A percentile compares a stretch with the other conserved stretches of the same genome.
phyloP scores from a whole-genome alignment of 2,797 vertebrate genomes.

The Phoeniculus purpureus region DNA sequence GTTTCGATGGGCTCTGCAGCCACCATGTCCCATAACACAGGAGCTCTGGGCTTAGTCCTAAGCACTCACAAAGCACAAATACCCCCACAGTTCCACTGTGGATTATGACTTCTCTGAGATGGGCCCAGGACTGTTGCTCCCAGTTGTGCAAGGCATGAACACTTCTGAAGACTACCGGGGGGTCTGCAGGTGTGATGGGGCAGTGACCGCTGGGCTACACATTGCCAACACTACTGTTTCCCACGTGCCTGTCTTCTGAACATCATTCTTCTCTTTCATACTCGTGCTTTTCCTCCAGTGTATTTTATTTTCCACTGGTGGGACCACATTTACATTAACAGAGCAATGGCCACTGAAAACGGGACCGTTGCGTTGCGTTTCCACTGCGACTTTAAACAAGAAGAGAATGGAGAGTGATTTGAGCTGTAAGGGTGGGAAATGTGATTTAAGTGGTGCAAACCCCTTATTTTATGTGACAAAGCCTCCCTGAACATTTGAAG shows the following conservation, averaged over 20 bases:
- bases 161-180: background rate
- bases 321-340: conserved; percentile 44
- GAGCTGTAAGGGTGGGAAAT: background rate
- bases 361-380: conserved; percentile 7
- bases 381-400: conserved; percentile 26
- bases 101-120: background rate
- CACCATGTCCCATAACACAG: background rate
- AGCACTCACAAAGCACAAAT: background rate
- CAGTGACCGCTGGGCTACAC: background rate
- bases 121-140: too few species aligned
- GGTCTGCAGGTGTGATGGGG: background rate
- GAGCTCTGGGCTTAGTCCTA: background rate
- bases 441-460: background rate
- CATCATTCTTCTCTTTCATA: conserved; percentile 26
- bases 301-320: conserved; percentile 66
- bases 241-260: background rate
- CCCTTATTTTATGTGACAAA: background rate
- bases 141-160: fast-evolving
- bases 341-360: background rate
- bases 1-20: background rate
- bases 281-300: conserved; percentile 52
- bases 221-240: background rate
- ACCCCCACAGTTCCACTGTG: background rate
- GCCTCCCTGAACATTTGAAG: background rate
- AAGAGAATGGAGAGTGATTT: conserved; percentile 5